Percentiles rank a stretch among this genome's conserved stretches.
These are phyloP conservation scores for Sycophila sp. DNA, from an alignment of 1,140 invertebrate species.

Conservation along the genomic window DNA sequence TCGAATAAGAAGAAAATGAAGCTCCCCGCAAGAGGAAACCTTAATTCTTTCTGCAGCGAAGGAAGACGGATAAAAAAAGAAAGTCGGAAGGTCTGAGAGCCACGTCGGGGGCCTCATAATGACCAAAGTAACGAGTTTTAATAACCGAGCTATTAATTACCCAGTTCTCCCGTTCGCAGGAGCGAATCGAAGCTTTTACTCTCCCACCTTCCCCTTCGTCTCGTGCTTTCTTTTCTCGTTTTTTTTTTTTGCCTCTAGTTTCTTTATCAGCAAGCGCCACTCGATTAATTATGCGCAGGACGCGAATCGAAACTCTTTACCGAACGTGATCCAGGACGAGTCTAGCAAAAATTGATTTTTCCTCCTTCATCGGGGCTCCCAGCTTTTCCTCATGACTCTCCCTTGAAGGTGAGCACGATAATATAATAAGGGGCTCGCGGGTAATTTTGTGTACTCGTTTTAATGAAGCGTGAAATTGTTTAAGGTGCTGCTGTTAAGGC, in stretches of 20 bases:
- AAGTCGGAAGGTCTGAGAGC: constrained; percentile 1
- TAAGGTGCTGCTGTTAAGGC: constrained; percentile 7
- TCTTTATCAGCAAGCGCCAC: not conserved
- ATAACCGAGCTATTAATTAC: constrained; percentile 52
- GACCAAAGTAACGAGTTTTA: constrained; percentile 43
- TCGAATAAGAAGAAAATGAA: constrained; percentile 12
- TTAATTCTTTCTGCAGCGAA: constrained; percentile 15
- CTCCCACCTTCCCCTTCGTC: not conserved
- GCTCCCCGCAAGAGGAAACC: not conserved
- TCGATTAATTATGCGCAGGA: constrained; percentile 13
- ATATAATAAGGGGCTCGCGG: not conserved
- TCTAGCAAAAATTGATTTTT: not conserved
- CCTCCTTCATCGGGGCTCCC: too few species aligned
- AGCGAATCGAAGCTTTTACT: constrained; percentile 23
- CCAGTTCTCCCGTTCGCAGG: not conserved
- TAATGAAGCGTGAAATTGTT: constrained; percentile 30
- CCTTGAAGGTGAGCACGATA: not conserved
- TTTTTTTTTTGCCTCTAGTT: not conserved
- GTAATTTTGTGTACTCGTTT: constrained; percentile 27
- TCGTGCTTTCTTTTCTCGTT: not conserved
- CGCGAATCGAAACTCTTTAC: constrained; percentile 4
- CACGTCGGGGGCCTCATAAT: constrained; percentile 29
- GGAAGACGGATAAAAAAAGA: constrained; percentile 4
- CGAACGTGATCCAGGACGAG: not conserved
- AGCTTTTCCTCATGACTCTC: not conserved